Conservation (phyloP, 2,113 vertebrate genomes). For the Hemicordylus capensis region DNA sequence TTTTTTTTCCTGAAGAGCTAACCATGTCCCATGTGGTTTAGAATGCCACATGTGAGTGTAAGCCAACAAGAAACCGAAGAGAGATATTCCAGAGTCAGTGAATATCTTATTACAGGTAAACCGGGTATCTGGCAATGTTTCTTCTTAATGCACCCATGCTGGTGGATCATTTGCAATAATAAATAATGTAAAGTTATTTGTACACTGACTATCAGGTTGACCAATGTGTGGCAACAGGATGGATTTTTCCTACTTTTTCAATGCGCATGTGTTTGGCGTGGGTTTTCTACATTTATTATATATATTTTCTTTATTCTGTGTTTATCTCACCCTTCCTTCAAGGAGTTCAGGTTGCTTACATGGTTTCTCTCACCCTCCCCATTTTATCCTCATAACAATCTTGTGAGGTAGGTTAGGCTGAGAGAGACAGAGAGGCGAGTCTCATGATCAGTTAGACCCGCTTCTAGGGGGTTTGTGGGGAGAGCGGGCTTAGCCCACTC, state of each 20-base stretch:
- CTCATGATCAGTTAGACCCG: too few relatives aligned
- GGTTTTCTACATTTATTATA: background rate
- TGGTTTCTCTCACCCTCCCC: background rate
- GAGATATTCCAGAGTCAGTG: conserved; percentile 56
- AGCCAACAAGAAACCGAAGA: conserved; percentile 46
- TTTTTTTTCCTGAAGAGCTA: conserved; percentile 65
- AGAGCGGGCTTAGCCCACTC: too few relatives aligned
- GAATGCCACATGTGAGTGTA: conserved; percentile 37
- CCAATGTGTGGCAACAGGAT: background rate
- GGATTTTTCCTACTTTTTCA: background rate
- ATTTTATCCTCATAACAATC: background rate
- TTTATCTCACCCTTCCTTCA: background rate
- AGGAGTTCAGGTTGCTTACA: background rate
- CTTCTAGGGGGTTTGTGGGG: too few relatives aligned
- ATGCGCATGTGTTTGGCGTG: background rate
- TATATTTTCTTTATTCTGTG: background rate
- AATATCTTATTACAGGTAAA: conserved; percentile 34
- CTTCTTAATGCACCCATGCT: conserved; percentile 26
- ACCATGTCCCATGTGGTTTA: conserved; percentile 62
- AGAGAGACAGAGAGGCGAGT: too few relatives aligned
- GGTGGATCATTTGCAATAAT: conserved; percentile 35
- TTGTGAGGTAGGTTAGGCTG: too few relatives aligned
- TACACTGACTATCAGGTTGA: background rate
- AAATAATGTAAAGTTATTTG: background rate
- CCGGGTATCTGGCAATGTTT: background rate